Evolutionary conservation across 2,888 invertebrate species (phyloP), one percentile per base, ranked within the genome.

Genomic region (Linhomoeus sp.): DNA sequence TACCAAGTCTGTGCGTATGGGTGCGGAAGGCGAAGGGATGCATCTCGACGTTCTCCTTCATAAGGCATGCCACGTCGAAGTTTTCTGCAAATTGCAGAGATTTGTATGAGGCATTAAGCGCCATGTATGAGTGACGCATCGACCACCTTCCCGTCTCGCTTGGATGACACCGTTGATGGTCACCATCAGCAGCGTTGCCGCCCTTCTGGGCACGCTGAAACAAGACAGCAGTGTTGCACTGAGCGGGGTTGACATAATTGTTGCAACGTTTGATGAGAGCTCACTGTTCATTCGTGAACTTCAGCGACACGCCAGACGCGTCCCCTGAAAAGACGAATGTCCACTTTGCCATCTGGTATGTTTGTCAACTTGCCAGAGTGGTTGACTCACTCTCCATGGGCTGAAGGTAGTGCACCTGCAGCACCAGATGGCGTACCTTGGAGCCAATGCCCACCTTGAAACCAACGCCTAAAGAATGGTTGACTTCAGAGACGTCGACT

Each of bases 1-100:
- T 67, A 71, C 86, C 85, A 47, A 90, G 74, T 24, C 77, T 73
- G 61, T 97, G 94, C 0, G 94, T 90, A 63, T 97, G 94, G 0
- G 82, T 82, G 52, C 94, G 76, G 70, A 82, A 94, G 0, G 88
- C 90, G 69, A 97, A 86, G 0, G 94, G 97, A 71, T 88, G 77
- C 43, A 97, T 76, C 3, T 76, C 75, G 65, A 86, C 83, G 46
- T 81, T 73, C 2, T 62, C 61, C 40, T 69, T 70, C 42, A 87
- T 75, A 47, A 72, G 71, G 67, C 94, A 97, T 0, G 84, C 80
- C 0, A 84, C 77, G 69, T 97, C 94, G 82, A 97, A 83, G 58
- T 83, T 76, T 52, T 81, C 84, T 1, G 75, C 70, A 9, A 35
- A 33, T 29, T 33, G 9, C 33, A 12, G 33, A 15, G n/a, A n/a